Evolutionary conservation across 2,797 vertebrate genomes (phyloP).

Genomic region (Crocodylus rhombifer): DNA sequence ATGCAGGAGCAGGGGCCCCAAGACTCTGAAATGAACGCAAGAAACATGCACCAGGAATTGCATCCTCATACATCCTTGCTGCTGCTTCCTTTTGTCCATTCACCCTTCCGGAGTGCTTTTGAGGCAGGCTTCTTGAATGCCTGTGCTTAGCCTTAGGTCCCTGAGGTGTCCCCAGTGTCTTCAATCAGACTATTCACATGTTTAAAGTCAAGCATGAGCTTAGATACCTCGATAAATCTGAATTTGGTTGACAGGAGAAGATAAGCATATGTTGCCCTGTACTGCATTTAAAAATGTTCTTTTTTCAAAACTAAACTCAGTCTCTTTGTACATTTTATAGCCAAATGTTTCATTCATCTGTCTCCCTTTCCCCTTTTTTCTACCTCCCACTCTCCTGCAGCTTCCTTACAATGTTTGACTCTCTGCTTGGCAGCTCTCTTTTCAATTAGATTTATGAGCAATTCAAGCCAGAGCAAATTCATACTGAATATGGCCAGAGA

Average conservation of each 20-base stretch:
- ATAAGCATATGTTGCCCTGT: accelerated
- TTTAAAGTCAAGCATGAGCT: not conserved
- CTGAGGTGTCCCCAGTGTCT: not conserved
- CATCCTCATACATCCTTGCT: not conserved
- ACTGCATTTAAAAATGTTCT: accelerated
- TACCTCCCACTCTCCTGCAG: not conserved
- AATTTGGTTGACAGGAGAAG: not conserved
- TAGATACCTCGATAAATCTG: not conserved
- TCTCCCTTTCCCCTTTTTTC: not conserved
- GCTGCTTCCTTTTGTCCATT: not conserved
- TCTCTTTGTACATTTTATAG: not conserved
- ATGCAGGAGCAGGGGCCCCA: too few relatives aligned
- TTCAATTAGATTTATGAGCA: not conserved
- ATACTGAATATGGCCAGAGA: not conserved
- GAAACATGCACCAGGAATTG: too few relatives aligned
- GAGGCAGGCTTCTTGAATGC: not conserved
- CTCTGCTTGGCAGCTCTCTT: not conserved
- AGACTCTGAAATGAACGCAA: too few relatives aligned
- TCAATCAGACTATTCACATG: not conserved
- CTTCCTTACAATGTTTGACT: slow-evolving; percentile 2
- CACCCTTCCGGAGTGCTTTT: not conserved
- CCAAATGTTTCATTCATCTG: not conserved
- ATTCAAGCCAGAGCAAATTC: not conserved
- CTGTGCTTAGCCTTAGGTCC: not conserved
- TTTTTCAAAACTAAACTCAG: not conserved